Evolutionary conservation across 2,888 invertebrate genomes (phyloP), one percentile per base, ranked within the genome.

Genomic region (Argyresthia goedartella): DNA sequence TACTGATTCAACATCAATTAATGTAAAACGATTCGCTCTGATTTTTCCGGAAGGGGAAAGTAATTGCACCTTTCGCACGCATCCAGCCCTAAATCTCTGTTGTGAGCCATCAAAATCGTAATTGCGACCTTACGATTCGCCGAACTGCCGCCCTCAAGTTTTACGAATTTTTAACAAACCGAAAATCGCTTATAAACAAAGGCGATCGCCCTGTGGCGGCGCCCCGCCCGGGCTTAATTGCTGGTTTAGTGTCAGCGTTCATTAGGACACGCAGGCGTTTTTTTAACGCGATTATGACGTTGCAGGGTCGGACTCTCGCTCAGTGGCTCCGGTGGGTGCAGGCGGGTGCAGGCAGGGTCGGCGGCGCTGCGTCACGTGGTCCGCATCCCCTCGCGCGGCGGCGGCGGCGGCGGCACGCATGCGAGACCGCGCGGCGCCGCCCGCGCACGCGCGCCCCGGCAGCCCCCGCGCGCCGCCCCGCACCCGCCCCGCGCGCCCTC

Each of bases 331-430:
- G 59, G 73, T 76, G 81, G 78, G 80, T 72, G n/a, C n/a, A n/a
- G n/a, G n/a, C n/a, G n/a, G n/a, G n/a, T n/a, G n/a, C n/a, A n/a
- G n/a, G n/a, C n/a, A n/a, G n/a, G n/a, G n/a, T 70, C 82, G 77
- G 81, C 81, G 81, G 84, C 82, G 84, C 76, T 84, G 86, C 86
- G 85, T 85, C 85, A 86, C 85, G 84, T 85, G n/a, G n/a, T n/a
- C n/a, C 85, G n/a, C n/a, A n/a, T n/a, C n/a, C n/a, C n/a, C n/a
- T n/a, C 81, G 73, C 78, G 76, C 75, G 80, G 82, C 85, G 84
- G 81, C 82, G 81, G 81, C 82, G 81, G 85, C 82, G 84, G 73
- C 80, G 78, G 81, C 80, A 85, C 84, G 85, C 85, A 84, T 84
- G 85, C 85, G 82, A 84, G 84, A 81, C 84, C 73, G 81, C 78